These are phyloP conservation scores for Gasteruption jaculator DNA, from an alignment of 2,888 invertebrate species.

Conservation along the genomic window DNA sequence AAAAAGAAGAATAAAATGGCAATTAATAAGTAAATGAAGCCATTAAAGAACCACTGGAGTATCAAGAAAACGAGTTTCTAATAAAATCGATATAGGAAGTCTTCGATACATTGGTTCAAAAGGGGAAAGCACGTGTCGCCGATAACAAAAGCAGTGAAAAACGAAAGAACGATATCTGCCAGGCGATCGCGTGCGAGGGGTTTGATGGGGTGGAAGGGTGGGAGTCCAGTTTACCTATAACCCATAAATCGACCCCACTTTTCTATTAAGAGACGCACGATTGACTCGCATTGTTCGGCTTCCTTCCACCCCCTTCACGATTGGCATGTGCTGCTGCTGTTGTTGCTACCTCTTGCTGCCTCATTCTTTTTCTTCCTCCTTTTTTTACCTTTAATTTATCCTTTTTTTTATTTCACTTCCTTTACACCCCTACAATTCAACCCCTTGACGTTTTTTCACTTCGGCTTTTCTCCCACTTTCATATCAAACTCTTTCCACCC, in stretches of 20 bases:
- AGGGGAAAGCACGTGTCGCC: constrained; percentile 19
- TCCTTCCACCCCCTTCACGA: constrained; percentile 32
- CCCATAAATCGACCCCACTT: constrained; percentile 51
- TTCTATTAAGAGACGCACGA: constrained; percentile 51
- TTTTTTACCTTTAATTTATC: constrained; percentile 4
- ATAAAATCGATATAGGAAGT: too few relatives aligned
- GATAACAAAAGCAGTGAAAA: constrained; percentile 28
- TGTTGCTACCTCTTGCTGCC: constrained; percentile 1
- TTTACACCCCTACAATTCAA: constrained; percentile 10
- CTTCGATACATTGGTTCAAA: too few relatives aligned
- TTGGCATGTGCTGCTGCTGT: constrained; percentile 16
- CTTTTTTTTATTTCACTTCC: constrained; percentile 4
- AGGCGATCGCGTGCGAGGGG: constrained; percentile 33
- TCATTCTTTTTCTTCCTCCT: constrained; percentile 14
- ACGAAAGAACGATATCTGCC: constrained; percentile 41
- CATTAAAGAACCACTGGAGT: too few relatives aligned
- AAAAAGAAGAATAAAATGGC: too few relatives aligned
- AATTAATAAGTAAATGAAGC: too few relatives aligned
- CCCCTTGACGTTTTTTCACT: constrained; percentile 15
- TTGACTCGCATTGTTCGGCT: constrained; percentile 48
- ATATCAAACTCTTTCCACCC: too few relatives aligned
- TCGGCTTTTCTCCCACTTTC: too few relatives aligned
- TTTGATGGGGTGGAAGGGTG: constrained; percentile 32
- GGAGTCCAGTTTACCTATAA: constrained; percentile 47
- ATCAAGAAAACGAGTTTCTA: too few relatives aligned